Evolutionary conservation across 92 coral and sea anemone species (phyloP), one percentile per base, ranked within the genome.

Genomic region (Epizoanthus rinbou): DNA sequence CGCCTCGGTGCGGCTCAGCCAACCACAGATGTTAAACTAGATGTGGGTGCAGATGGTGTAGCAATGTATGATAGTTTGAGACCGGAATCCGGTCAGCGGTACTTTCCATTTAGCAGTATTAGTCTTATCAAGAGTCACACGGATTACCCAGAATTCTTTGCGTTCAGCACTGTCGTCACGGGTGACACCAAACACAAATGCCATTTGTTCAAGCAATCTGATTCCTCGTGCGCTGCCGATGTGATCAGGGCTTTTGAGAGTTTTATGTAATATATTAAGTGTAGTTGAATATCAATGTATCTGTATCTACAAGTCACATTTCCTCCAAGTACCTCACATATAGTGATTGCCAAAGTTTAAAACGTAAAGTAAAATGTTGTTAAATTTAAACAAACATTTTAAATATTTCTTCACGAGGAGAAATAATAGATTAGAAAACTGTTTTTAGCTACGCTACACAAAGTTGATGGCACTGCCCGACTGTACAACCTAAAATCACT

Each of bases 161-260:
- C 98, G 84, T 97, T 97, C 84, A 85, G 98, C 10, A 90, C 95
- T 4, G 80, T 90, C 2, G 99, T 97, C 85, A 91, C 93, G 3
- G 99, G 99, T 11, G 94, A 93, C 89, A 91, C 99, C n/a, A 97
- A 97, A 60, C 99, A 97, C 86, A 97, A 97, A 69, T 97, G 99
- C 56, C 99, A 97, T 71, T 83, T 97, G 81, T 93, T 94, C 79
- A 60, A 83, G 50, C 95, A 88, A 74, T 88, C 89, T n/a, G 87
- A 80, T 43, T 89, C 69, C 45, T 85, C 88, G 5, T 78, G 88
- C 37, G 63, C 70, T 62, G 88, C 70, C 7, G 96, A 88, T n/a
- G 86, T 92, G 28, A 85, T 82, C 80, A 74, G 76, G 35, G 96
- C 85, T 70, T 89, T 89, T 54, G 92, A 89, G 84, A 80, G 64